Evolutionary conservation across 1,140 invertebrate genomes (phyloP), one percentile per base, ranked within the genome.

Genomic region (Caerostris extrusa): DNA sequence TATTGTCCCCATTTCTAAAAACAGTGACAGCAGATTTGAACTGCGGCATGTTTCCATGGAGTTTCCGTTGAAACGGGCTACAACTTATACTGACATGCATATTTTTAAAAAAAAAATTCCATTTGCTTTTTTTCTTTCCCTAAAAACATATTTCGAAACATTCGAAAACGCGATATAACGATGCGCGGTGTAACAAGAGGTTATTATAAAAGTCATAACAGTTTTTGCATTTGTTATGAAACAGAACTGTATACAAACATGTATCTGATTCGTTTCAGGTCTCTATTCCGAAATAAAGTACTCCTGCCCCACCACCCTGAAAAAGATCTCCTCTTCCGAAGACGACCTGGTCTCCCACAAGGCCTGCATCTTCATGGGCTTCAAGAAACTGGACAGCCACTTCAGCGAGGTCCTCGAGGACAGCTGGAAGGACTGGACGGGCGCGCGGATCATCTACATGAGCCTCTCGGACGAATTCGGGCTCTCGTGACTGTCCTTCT

Each of bases 391-490:
- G 6, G 96, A 96, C 77, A 95, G 95, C 60, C 95, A 95, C 67
- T 95, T 96, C 91, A 94, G 95, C 53, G 93, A 93, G 6, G 93
- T 95, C 2, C 95, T 96, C 93, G 96, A 96, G 67, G 95, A 96
- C 50, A 96, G 95, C 3, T 96, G 96, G 96, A 96, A 96, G 94
- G 96, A 96, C 81, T 96, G 96, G 96, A 96, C 96, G 4, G 96
- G 96, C n/a, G 96, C 96, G 3, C 94, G 96, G 7, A 95, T 96
- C 88, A 95, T 96, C 53, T 96, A 96, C 94, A 95, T 96, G 93
- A 95, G 96, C 91, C 95, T 96, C 1, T 95, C 96, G 0, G 95
- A 96, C 81, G 96, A 96, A 14, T 95, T 96, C 90, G 96, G 96
- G 8, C 95, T 96, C 5, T 94, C 95, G 7, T 95, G 95, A 88